Base-by-base conservation (phyloP, 2,113 vertebrate genomes). In the Mohoua ochrocephala region DNA sequence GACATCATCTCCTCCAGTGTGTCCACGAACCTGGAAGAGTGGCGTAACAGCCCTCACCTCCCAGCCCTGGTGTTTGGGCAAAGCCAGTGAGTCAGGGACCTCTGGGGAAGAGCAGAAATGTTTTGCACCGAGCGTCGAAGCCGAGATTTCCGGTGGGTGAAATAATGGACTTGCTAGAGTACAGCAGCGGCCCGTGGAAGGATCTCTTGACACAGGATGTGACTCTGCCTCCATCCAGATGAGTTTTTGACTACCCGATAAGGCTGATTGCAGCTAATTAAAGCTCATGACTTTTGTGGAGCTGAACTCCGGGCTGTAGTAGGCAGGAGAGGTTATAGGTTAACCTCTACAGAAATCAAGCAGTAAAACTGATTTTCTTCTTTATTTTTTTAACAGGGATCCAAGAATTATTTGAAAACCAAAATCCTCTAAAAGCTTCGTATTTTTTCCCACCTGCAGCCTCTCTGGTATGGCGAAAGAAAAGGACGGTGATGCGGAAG, bases 61-160 rank as follows among this genome's bases (percentile, higher is more conserved):
- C 69, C 73, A 59, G 74, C 53, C 37, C 69, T 92, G n/a, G 1
- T 53, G 41, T 21, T 27, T 74, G 63, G 52, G 68, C 68, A 74
- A 45, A 80, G 50, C 49, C 76, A 50, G 16, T 93, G 94, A 94
- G 79, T 92, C 95, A 95, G 8, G 41, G 73, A 50, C 31, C 76
- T 89, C 50, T 91, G 76, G 44, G 85, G 84, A 88, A 69, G 42
- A 59, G 63, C 5, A 67, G 54, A 64, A 81, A 35, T 1, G 1
- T 23, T 88, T 24, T 37, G 33, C 2, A 7, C 7, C 0, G 11
- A 50, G 47, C 27, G 6, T 1, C 3, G 2, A 14, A 64, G 41
- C 27, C 0, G 11, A 63, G 60, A 81, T 92, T 92, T 93, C 91
- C 11, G 8, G 91, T 86, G 76, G 60, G 47, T 63, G 71, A 81